Percentiles rank a stretch among this genome's conserved stretches.
These are phyloP conservation scores for Peromyscus eremicus DNA, from an alignment of 2,797 vertebrate species.

Conservation along the genomic window DNA sequence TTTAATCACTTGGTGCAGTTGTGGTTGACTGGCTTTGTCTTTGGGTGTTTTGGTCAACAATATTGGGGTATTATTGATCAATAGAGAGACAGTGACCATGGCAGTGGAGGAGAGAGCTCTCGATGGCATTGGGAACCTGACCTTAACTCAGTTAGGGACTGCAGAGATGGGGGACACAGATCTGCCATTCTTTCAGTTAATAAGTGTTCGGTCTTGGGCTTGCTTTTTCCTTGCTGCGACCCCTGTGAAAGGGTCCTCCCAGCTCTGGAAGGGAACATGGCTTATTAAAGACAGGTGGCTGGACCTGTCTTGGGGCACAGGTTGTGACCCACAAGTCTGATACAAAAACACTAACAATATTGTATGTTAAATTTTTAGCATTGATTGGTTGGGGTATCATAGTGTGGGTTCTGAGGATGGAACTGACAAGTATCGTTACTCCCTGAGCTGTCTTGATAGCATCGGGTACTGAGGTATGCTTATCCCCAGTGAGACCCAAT, in stretches of 20 bases:
- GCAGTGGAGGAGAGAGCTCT: not conserved
- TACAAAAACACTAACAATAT: not conserved
- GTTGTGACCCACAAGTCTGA: not conserved
- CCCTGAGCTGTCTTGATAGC: not conserved
- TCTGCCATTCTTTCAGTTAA: not conserved
- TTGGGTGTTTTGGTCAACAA: not conserved
- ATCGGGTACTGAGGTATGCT: not conserved
- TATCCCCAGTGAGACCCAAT: not conserved
- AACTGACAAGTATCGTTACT: not conserved
- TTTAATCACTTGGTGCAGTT: not conserved
- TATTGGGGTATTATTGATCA: not conserved
- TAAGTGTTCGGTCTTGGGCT: not conserved
- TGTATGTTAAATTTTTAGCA: not conserved
- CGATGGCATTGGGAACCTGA: not conserved
- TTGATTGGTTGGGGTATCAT: not conserved
- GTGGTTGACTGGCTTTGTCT: not conserved
- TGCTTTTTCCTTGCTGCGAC: not conserved
- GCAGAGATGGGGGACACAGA: not conserved
- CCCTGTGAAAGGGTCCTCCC: not conserved
- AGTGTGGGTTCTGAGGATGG: not conserved
- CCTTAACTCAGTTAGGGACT: not conserved
- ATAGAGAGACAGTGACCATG: not conserved
- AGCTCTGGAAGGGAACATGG: not conserved
- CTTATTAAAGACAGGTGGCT: not conserved
- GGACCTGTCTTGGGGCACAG: not conserved